Conservation (phyloP, 2,888 invertebrate species). For the Frankliniella intonsa region DNA sequence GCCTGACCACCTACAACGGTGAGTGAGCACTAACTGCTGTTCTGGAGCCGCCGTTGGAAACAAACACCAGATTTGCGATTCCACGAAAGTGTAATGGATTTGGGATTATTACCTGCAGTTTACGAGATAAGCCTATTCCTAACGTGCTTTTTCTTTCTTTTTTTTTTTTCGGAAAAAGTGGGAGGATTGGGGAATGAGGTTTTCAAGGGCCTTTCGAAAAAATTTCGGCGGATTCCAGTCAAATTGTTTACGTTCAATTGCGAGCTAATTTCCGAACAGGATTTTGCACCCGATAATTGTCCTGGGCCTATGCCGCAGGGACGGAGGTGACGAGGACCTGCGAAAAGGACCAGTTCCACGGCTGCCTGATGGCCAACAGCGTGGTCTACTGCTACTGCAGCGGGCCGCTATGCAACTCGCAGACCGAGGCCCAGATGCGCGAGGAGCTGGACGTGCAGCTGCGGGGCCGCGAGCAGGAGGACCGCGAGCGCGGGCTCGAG, state of each 20-base stretch:
- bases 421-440: conserved; percentile 28
- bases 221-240: too few relatives aligned
- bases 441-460: background rate
- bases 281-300: background rate
- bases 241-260: too few relatives aligned
- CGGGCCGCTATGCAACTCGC: conserved; percentile 43
- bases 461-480: background rate
- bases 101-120: too few relatives aligned
- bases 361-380: conserved; percentile 44
- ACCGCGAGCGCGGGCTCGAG: background rate
- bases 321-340: conserved; percentile 40
- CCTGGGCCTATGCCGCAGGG: conserved; percentile 14
- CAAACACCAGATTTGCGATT: too few relatives aligned
- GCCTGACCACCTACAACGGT: background rate
- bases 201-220: too few relatives aligned
- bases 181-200: too few relatives aligned
- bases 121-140: too few relatives aligned
- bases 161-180: too few relatives aligned
- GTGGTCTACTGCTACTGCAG: conserved; percentile 46
- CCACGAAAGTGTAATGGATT: too few relatives aligned
- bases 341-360: conserved; percentile 40
- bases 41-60: too few relatives aligned
- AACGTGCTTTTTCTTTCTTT: too few relatives aligned
- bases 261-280: too few relatives aligned
- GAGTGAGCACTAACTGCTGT: background rate